Evolutionary conservation across 2,113 vertebrate genomes (phyloP), one percentile per base, ranked within the genome.

Genomic region (Pelvicachromis taeniatus): DNA sequence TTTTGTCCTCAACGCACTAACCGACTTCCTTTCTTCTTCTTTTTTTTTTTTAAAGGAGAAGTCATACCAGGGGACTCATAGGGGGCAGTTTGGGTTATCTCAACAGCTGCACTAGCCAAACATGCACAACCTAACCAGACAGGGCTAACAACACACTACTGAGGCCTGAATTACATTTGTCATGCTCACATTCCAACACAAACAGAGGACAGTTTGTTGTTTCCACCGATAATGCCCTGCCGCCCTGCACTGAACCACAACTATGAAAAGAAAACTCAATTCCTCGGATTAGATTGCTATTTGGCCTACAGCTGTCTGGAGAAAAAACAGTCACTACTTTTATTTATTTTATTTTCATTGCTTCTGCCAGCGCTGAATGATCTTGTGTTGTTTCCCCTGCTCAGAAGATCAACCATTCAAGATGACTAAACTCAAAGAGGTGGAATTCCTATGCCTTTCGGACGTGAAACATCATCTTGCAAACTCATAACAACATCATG

Each of bases 91-190:
- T 42, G 68, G 82, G 91, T 89, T 87, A 85, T 89, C 55, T 84
- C 8, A 84, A 92, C 88, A 92, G 90, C 82, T 85, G 81, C 21
- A 23, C 80, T 80, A 56, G 86, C 81, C 86, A 75, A 87, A 82
- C 68, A 13, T 81, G 42, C 59, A 55, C 54, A 65, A 80, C 75
- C 53, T 80, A 91, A 90, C 91, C 75, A 87, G 84, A 19, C 81
- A 82, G 53, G 63, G 70, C 14, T 56, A 83, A 91, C 77, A 90
- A 92, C 84, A 55, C 50, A 83, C 58, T 29, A 58, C 82, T 13
- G 78, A 84, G 75, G 83, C 85, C 85, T 75, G 79, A 85, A 85
- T 85, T 88, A 56, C 82, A 92, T 87, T 90, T 70, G 87, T 91
- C 87, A 81, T 42, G 68, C 82, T 80, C 80, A 83, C 86, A 54